A percentile compares a stretch with the other conserved stretches of the same genome.
Conservation (phyloP, 2,113 vertebrate species). For the Hippolais icterina region DNA sequence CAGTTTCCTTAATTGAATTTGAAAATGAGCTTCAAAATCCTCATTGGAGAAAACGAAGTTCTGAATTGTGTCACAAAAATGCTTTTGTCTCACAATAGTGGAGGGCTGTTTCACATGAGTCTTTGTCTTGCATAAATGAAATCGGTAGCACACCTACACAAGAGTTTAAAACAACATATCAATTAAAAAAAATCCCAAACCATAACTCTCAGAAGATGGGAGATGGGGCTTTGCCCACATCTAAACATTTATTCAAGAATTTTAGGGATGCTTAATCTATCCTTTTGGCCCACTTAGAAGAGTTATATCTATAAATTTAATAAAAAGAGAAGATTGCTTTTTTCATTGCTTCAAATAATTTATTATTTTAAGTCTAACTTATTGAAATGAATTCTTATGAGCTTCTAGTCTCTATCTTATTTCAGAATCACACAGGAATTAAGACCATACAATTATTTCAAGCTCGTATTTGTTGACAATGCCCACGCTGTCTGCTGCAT, state of each 20-base stretch:
- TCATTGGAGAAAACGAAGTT: not conserved
- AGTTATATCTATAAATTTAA: not conserved
- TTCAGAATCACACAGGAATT: not conserved
- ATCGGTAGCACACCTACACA: not conserved
- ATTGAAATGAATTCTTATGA: not conserved
- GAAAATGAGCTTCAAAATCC: not conserved
- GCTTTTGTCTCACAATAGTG: not conserved
- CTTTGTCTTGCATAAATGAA: not conserved
- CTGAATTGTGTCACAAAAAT: not conserved
- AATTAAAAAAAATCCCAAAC: not conserved
- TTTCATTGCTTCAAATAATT: not conserved
- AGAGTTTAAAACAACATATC: not conserved
- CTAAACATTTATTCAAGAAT: not conserved
- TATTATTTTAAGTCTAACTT: not conserved
- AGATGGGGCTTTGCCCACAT: not conserved
- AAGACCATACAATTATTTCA: not conserved
- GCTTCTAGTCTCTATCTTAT: not conserved
- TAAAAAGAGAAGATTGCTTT: not conserved
- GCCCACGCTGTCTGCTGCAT: not conserved
- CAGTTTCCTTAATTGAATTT: not conserved
- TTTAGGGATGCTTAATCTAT: not conserved
- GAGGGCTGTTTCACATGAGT: not conserved
- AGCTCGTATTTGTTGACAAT: not conserved
- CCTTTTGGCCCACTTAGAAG: not conserved
- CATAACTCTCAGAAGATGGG: not conserved